Evolutionary conservation across 2,888 invertebrate species (phyloP).

Genomic region (Drosophila infuscata): DNA sequence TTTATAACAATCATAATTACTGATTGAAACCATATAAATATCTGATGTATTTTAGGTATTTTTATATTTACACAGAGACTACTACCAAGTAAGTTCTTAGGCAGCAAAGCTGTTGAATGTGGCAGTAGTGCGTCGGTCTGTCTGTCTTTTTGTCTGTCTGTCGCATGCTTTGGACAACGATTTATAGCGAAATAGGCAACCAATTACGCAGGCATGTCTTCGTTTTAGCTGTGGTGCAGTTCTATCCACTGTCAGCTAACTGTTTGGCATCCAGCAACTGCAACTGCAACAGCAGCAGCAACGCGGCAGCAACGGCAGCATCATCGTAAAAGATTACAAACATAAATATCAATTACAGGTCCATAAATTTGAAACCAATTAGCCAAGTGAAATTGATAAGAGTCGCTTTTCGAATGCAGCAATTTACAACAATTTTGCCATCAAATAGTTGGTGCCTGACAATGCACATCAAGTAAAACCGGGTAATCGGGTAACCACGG

Average conservation of each 20-base stretch:
- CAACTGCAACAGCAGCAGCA: constrained; percentile 6
- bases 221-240: constrained; percentile 17
- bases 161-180: constrained; percentile 46
- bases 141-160: not conserved
- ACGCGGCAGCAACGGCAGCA: constrained; percentile 23
- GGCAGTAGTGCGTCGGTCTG: constrained; percentile 19
- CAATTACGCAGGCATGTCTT: constrained; percentile 74
- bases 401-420: constrained; percentile 63
- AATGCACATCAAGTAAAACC: constrained; percentile 53
- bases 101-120: constrained; percentile 5
- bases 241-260: constrained; percentile 43
- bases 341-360: constrained; percentile 84
- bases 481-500: not conserved
- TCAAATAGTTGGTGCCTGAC: constrained; percentile 48
- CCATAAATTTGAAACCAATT: constrained; percentile 85
- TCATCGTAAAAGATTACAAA: constrained; percentile 50
- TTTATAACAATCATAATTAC: not conserved
- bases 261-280: constrained; percentile 59
- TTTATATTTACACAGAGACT: not conserved
- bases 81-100: constrained; percentile 15
- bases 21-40: not conserved
- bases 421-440: constrained; percentile 72
- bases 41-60: constrained; percentile 8
- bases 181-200: constrained; percentile 75
- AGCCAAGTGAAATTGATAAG: constrained; percentile 84